A percentile compares a stretch with the other conserved stretches of the same genome.
Evolutionary conservation across 1,140 invertebrate species (phyloP).

Genomic region (Zaprionus africanus): DNA sequence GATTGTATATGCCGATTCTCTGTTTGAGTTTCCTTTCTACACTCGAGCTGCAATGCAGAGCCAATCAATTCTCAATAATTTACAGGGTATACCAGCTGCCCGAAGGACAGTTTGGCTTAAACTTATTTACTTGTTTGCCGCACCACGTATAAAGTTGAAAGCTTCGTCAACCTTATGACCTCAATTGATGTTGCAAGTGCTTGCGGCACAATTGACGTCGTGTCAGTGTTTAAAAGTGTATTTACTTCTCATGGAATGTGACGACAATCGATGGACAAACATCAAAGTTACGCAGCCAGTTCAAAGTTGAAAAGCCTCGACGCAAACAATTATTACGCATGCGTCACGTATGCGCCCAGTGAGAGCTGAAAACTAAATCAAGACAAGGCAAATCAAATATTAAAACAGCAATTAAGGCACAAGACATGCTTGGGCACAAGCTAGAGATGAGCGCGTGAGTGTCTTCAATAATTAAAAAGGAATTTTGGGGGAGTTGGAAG

Average conservation of each 20-base stretch:
- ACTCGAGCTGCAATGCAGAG: background rate
- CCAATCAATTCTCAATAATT: background rate
- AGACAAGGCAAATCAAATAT: constrained; percentile 57
- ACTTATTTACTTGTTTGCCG: constrained; percentile 13
- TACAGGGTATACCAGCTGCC: background rate
- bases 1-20: too few relatives aligned
- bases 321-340: constrained; percentile 24
- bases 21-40: too few relatives aligned
- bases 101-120: background rate
- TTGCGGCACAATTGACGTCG: constrained; percentile 13
- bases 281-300: constrained; percentile 12
- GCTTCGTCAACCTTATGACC: constrained; percentile 38
- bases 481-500: background rate
- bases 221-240: constrained; percentile 5
- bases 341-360: constrained; percentile 19
- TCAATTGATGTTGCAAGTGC: constrained; percentile 35
- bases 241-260: constrained; percentile 2
- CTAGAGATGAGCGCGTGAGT: constrained; percentile 5
- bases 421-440: constrained; percentile 1
- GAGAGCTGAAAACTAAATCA: constrained; percentile 32
- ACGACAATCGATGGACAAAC: constrained; percentile 29
- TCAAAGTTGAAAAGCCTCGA: constrained; percentile 51
- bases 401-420: constrained; percentile 62
- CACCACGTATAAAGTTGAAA: background rate
- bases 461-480: background rate